Evolutionary conservation across 2,113 vertebrate species (phyloP), one percentile per base, ranked within the genome.

Genomic region (Motacilla tschutschensis): DNA sequence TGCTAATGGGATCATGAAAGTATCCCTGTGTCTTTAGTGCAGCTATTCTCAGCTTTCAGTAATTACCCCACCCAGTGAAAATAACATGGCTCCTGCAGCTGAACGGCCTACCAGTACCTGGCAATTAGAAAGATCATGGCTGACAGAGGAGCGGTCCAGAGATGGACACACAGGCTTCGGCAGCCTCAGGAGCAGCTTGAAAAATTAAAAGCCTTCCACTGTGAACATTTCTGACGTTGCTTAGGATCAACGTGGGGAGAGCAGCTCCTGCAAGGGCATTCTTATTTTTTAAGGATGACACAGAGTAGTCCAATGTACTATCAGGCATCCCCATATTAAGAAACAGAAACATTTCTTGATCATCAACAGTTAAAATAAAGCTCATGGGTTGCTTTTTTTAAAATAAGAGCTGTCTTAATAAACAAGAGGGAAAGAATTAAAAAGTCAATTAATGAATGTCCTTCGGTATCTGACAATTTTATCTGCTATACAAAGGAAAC

Each of bases 1-100:
- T 99, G 99, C 98, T 99, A 99, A 99, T 99, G 98, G 98, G 97
- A 99, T 99, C 98, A 98, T 98, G 98, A 98, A 98, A 99, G 98
- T 99, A 98, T 98, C 98, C 98, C 98, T 97, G 97, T 96, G 96
- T 97, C 98, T 98, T 98, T 97, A 95, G 95, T 97, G 96, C 97
- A 98, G 98, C 98, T 98, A 98, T 98, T 98, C 98, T 98, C 98
- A 97, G 98, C 98, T 98, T 99, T 99, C 98, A 99, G 97, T 98
- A 98, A 97, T 98, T 96, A 98, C 98, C 98, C 98, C 97, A 97
- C 98, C 98, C 97, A 98, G 98, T 98, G 98, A 98, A 97, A 97
- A 97, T 98, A 98, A 97, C 97, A 97, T 97, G 97, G 96, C 96
- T 97, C 95, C 97, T 97, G 95, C 97, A 97, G 94, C 93, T 94